A percentile compares a stretch with the other conserved stretches of the same genome.
phyloP scores from a whole-genome alignment of 2,113 vertebrate genomes.

The Notechis scutatus region DNA sequence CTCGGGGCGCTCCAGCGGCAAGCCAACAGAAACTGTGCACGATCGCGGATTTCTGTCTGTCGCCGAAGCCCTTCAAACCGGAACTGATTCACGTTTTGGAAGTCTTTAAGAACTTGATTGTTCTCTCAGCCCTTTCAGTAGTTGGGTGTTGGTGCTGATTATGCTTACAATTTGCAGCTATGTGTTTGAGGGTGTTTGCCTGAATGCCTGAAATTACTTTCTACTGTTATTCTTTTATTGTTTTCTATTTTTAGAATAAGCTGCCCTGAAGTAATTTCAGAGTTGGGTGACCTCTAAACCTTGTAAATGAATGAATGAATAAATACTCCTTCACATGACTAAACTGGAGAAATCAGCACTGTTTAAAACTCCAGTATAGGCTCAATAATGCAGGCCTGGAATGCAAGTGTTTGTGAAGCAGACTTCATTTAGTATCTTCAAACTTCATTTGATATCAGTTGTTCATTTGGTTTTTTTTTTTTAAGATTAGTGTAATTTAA shows the following conservation, averaged over 20 bases:
- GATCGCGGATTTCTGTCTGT: too few species aligned
- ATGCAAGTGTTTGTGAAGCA: neutral
- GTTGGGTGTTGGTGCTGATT: neutral
- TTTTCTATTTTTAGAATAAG: neutral
- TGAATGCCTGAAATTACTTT: neutral
- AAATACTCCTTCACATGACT: neutral
- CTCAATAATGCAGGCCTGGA: neutral
- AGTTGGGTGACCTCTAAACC: neutral
- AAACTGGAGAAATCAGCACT: neutral
- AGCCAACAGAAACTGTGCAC: too few species aligned
- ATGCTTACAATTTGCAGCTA: neutral
- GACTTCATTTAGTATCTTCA: neutral
- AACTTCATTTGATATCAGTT: neutral
- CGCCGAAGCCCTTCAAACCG: too few species aligned
- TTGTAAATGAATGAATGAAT: neutral
- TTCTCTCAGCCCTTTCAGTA: neutral
- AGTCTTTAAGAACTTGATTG: neutral
- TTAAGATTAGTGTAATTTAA: neutral
- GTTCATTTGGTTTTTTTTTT: neutral
- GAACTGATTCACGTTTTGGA: neutral
- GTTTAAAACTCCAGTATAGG: neutral
- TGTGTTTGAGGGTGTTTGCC: neutral
- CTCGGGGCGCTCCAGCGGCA: too few species aligned
- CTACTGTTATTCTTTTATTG: neutral
- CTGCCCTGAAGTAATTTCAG: neutral